Percentiles rank a stretch among this genome's conserved stretches.
Evolutionary conservation across 2,113 vertebrate species (phyloP).

Genomic region (Mobula hypostoma): DNA sequence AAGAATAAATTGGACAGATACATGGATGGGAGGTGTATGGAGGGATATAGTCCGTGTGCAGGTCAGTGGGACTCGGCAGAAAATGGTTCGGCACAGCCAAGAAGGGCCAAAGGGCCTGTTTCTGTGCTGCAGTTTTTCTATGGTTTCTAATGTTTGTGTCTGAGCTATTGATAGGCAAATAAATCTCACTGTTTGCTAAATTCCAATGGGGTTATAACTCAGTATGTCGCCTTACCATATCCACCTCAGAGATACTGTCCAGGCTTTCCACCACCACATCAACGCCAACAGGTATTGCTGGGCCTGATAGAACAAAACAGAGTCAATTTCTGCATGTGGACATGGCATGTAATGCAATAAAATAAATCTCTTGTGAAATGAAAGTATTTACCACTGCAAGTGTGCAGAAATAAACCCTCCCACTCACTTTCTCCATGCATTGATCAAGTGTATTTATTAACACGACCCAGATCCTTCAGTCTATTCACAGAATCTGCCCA

Average conservation of each 20-base stretch:
- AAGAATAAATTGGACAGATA: too few species aligned
- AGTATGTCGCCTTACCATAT: slow-evolving; percentile 70
- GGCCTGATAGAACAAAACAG: slow-evolving; percentile 62
- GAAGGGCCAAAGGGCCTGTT: too few species aligned
- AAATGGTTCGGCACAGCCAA: too few species aligned
- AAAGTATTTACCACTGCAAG: neutral
- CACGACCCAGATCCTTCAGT: neutral
- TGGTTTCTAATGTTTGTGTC: neutral
- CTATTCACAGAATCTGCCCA: neutral
- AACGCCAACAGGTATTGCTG: slow-evolving; percentile 87
- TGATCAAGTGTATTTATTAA: neutral
- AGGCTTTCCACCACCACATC: slow-evolving; percentile 92
- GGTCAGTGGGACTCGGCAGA: too few species aligned
- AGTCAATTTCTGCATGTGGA: slow-evolving; percentile 40
- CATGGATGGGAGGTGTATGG: too few species aligned
- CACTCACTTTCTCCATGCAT: neutral
- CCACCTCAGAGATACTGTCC: slow-evolving; percentile 93
- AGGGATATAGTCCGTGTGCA: too few species aligned
- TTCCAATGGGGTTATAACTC: neutral
- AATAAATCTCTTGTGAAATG: neutral
- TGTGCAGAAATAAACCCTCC: neutral
- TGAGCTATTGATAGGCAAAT: neutral
- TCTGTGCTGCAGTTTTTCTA: too few species aligned
- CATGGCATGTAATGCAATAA: neutral
- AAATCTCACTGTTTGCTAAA: neutral